Evolutionary conservation across 2,797 vertebrate species (phyloP).

Genomic region (Gastrophryne carolinensis): DNA sequence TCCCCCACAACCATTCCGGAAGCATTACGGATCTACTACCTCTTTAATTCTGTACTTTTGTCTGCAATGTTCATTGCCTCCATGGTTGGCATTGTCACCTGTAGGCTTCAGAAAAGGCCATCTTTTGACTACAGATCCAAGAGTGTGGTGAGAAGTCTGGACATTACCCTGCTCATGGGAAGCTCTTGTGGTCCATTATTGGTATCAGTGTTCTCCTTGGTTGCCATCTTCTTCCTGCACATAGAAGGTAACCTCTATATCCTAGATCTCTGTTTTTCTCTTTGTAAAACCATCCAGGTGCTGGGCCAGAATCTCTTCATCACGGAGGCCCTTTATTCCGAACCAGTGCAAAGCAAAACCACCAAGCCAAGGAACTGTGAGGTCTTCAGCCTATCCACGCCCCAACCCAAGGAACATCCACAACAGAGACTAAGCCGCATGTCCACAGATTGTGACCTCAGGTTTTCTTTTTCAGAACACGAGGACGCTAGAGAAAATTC

Average conservation of each 20-base stretch:
- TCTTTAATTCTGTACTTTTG: conserved; percentile 73
- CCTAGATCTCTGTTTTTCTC: conserved; percentile 70
- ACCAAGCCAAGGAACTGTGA: background rate
- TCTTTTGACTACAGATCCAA: conserved; percentile 63
- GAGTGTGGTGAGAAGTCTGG: conserved; percentile 77
- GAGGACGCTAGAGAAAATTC: background rate
- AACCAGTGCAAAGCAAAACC: conserved; percentile 3
- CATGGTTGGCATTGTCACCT: conserved; percentile 65
- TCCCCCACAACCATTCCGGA: conserved; percentile 48
- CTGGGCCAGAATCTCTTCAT: conserved; percentile 79
- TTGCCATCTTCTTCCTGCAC: conserved; percentile 68
- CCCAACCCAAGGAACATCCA: background rate
- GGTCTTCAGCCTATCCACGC: conserved; percentile 48
- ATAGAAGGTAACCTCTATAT: conserved; percentile 62
- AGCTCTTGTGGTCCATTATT: conserved; percentile 77
- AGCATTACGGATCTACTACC: conserved; percentile 71
- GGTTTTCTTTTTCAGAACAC: background rate
- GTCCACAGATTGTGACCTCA: background rate
- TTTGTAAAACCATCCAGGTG: conserved; percentile 74
- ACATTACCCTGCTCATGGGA: conserved; percentile 76
- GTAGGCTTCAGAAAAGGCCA: conserved; percentile 68
- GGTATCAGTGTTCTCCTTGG: conserved; percentile 76
- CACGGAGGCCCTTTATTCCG: conserved; percentile 71
- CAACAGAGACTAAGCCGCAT: background rate
- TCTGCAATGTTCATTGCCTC: conserved; percentile 68